These are phyloP conservation scores for Lampris incognitus DNA, from an alignment of 2,113 vertebrate genomes.

Conservation along the genomic window DNA sequence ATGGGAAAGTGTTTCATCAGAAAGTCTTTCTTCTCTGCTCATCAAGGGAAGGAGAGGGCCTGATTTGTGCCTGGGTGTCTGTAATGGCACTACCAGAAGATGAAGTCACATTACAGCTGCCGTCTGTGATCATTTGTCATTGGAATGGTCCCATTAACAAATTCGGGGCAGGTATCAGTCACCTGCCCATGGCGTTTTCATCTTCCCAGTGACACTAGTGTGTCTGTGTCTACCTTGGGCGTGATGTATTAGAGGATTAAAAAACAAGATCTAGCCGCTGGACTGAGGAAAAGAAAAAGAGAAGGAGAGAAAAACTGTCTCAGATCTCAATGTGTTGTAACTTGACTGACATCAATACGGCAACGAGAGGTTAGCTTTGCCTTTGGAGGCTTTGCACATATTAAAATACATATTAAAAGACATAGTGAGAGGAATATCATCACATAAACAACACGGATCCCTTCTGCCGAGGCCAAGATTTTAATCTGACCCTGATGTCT, in stretches of 20 bases:
- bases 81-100: constrained; percentile 70
- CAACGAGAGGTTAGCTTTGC: background rate
- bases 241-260: constrained; percentile 54
- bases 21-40: constrained; percentile 48
- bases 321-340: background rate
- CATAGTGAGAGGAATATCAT: background rate
- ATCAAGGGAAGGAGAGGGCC: constrained; percentile 52
- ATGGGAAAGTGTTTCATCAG: constrained; percentile 69
- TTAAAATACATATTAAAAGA: background rate
- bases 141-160: constrained; percentile 69
- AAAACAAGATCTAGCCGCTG: constrained; percentile 5
- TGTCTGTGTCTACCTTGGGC: constrained; percentile 36
- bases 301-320: background rate
- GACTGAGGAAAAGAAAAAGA: background rate
- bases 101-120: constrained; percentile 68
- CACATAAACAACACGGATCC: background rate
- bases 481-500: background rate
- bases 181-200: constrained; percentile 57
- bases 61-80: constrained; percentile 70
- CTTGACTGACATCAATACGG: background rate
- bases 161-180: constrained; percentile 77
- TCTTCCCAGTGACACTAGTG: constrained; percentile 47
- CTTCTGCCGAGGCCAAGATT: background rate
- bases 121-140: constrained; percentile 56
- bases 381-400: background rate